Base-by-base conservation (phyloP, 2,888 invertebrate species). In the Crossocerus cetratus region DNA sequence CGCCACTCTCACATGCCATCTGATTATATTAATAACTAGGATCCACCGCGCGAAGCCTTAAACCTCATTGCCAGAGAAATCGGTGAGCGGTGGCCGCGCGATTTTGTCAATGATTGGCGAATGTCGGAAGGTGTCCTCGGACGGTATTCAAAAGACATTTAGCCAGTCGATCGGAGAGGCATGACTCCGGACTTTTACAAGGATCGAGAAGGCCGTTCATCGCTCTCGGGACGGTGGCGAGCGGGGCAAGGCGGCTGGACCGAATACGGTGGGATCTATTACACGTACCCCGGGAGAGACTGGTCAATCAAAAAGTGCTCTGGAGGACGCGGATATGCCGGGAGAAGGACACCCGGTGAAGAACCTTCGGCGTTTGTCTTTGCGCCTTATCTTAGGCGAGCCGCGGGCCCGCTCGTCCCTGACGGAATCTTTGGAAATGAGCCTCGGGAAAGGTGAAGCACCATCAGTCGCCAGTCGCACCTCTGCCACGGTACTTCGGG, bases 361-460 rank as follows among this genome's bases (percentile, higher is more conserved):
- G 22, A 66, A 64, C 64, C 72, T 80, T 74, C 74, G 20, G 22
- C 18, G 23, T 60, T 57, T 13, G 44, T 60, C 55, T 57, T 73
- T 69, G 60, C 74, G 71, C 21, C 72, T 81, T 74, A 66, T 76
- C 69, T 71, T 43, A 32, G 44, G 22, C 61, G 59, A 60, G 65
- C 71, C 65, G 58, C 16, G 8, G 21, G 61, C 32, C 11, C 11
- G 53, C 32, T 57, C 44, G 68, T 72, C 75, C 69, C 74, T 73
- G 71, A 57, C 14, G 13, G 59, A 60, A 70, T 68, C 60, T 60
- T 69, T 67, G 74, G 64, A 56, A 74, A 63, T 53, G 63, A 59
- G 71, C 65, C 69, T 60, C 55, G 64, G 54, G 67, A 72, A 72
- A 76, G 73, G 65, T 74, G 70, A 65, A 74, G 68, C 56, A 61